Conservation (phyloP, 1,140 invertebrate genomes). For the Hermetia illucens region DNA sequence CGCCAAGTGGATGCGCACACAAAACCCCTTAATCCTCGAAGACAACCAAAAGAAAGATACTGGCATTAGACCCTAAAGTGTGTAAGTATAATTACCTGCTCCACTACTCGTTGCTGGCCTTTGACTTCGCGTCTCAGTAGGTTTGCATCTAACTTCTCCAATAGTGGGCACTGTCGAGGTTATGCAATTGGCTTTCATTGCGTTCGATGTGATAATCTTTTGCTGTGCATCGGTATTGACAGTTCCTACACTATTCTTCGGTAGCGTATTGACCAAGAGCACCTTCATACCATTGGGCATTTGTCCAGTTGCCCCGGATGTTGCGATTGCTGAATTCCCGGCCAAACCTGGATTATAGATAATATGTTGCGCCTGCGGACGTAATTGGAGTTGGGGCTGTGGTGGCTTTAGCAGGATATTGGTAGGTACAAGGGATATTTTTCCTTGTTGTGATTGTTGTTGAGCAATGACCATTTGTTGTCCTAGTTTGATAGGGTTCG, state of each 20-base stretch:
- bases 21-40: too few relatives aligned
- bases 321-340: conserved; percentile 12
- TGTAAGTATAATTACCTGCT: conserved; percentile 10
- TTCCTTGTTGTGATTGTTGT: conserved; percentile 8
- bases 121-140: conserved; percentile 2
- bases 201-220: too few relatives aligned
- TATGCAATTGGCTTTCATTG: conserved; percentile 1
- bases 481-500: not conserved
- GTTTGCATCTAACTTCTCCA: conserved; percentile 1
- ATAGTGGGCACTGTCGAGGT: not conserved
- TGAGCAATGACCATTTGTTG: not conserved
- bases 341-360: conserved; percentile 5
- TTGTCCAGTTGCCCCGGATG: conserved; percentile 15
- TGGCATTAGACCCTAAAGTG: conserved; percentile 1
- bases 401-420: conserved; percentile 26
- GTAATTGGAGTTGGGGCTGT: not conserved
- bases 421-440: conserved; percentile 26
- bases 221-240: too few relatives aligned
- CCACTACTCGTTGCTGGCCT: conserved; percentile 10
- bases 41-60: too few relatives aligned
- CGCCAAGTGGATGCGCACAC: too few relatives aligned
- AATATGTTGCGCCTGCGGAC: not conserved
- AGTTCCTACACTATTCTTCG: too few relatives aligned
- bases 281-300: conserved; percentile 22
- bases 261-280: conserved; percentile 20